Evolutionary conservation across 2,888 invertebrate species (phyloP).

Genomic region (Caenorhabditis doughertyi): DNA sequence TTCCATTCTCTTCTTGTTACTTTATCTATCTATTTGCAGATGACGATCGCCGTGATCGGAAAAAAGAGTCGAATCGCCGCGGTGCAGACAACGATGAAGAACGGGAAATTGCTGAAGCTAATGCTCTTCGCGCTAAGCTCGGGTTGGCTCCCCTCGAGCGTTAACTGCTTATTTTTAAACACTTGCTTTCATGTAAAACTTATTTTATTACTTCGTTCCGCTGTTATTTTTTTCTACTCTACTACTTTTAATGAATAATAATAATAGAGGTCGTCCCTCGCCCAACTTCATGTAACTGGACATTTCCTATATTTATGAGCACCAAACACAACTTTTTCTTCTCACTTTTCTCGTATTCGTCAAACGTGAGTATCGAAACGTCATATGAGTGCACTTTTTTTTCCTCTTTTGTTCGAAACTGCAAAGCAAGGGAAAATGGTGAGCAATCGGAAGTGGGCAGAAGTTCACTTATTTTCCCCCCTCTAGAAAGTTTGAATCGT

Average conservation of each 20-base stretch:
- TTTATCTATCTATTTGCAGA: conserved; percentile 18
- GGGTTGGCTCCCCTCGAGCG: conserved; percentile 84
- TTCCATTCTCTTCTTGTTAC: neutral
- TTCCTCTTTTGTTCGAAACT: conserved; percentile 51
- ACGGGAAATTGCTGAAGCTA: conserved; percentile 84
- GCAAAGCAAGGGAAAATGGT: conserved; percentile 28
- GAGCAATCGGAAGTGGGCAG: conserved; percentile 52
- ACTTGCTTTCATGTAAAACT: neutral
- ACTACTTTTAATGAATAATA: conserved; percentile 11
- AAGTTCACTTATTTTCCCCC: conserved; percentile 10
- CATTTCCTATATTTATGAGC: conserved; percentile 38
- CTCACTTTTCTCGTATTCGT: conserved; percentile 19
- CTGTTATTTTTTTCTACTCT: neutral
- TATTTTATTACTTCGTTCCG: conserved; percentile 15
- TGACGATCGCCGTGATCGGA: conserved; percentile 60
- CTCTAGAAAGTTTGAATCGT: conserved; percentile 10
- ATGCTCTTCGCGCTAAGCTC: conserved; percentile 84
- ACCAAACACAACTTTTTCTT: conserved; percentile 4
- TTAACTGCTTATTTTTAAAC: conserved; percentile 30
- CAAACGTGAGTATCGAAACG: conserved; percentile 31
- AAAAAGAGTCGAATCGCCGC: conserved; percentile 26
- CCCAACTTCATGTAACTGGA: conserved; percentile 20
- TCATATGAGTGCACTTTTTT: conserved; percentile 40
- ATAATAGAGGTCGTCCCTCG: conserved; percentile 1
- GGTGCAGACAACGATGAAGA: conserved; percentile 76